Conservation (phyloP, 2,888 invertebrate species). For the Macrophya alboannulata region DNA sequence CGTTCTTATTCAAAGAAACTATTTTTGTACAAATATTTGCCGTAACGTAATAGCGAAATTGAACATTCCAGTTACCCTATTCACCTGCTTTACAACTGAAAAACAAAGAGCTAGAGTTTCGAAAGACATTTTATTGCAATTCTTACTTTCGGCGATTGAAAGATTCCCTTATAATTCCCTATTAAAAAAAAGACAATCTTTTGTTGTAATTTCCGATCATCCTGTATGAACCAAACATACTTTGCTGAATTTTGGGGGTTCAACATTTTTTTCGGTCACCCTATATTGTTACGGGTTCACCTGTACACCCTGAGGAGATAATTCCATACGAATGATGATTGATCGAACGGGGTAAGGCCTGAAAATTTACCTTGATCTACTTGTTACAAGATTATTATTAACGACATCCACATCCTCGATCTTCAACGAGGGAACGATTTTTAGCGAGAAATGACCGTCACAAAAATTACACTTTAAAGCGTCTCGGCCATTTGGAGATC, state of each 20-base stretch:
- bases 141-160: not conserved
- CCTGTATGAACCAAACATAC: no score
- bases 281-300: not conserved
- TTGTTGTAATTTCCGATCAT: no score
- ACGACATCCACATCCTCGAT: not conserved
- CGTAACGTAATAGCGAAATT: not conserved
- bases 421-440: conserved; percentile 1
- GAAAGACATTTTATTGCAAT: not conserved
- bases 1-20: conserved; percentile 14
- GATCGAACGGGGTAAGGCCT: not conserved
- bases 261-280: not conserved
- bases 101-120: not conserved
- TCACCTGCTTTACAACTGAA: not conserved
- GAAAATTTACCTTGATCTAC: conserved; percentile 12
- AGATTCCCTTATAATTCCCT: not conserved
- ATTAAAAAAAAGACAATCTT: no score
- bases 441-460: not conserved
- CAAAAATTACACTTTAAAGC: not conserved
- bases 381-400: not conserved
- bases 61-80: not conserved
- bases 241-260: no score
- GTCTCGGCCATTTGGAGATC: conserved; percentile 12
- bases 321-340: not conserved
- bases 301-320: not conserved
- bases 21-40: not conserved